Percentiles rank a stretch among this genome's conserved stretches.
phyloP scores from a whole-genome alignment of 2,113 vertebrate genomes.

The Neogale vison region DNA sequence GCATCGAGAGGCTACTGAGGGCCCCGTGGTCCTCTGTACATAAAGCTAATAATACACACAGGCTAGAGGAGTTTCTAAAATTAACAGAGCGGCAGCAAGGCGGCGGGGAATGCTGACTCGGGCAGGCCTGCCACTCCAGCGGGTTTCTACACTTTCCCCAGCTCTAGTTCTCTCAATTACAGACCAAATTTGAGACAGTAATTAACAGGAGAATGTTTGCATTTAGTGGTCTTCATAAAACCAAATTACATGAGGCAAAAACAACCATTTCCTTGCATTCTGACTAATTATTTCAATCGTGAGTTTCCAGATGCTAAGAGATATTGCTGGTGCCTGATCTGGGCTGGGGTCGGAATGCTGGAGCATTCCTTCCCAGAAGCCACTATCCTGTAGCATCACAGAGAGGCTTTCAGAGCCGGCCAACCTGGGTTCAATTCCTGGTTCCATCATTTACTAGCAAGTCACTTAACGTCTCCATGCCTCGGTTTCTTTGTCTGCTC shows the following conservation, averaged over 20 bases:
- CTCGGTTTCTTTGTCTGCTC: background rate
- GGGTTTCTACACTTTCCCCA: slow-evolving; percentile 63
- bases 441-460: background rate
- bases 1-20: slow-evolving; percentile 9
- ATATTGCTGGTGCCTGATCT: slow-evolving; percentile 67
- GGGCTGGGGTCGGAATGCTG: slow-evolving; percentile 39
- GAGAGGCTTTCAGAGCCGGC: background rate
- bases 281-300: slow-evolving; percentile 69
- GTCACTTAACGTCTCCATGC: background rate
- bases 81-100: slow-evolving; percentile 70
- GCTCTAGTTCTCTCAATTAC: slow-evolving; percentile 74
- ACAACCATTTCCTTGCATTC: slow-evolving; percentile 71
- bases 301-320: slow-evolving; percentile 58
- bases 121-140: slow-evolving; percentile 54
- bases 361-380: background rate
- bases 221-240: slow-evolving; percentile 80
- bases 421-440: background rate
- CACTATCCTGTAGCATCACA: background rate
- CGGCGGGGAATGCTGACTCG: slow-evolving; percentile 70
- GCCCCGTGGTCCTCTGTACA: slow-evolving; percentile 55
- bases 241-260: slow-evolving; percentile 76
- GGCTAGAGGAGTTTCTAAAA: slow-evolving; percentile 75
- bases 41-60: slow-evolving; percentile 73
- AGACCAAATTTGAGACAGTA: slow-evolving; percentile 75
- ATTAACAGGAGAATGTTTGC: slow-evolving; percentile 80